Conservation (phyloP, 2,113 vertebrate species). For the Cololabis saira region DNA sequence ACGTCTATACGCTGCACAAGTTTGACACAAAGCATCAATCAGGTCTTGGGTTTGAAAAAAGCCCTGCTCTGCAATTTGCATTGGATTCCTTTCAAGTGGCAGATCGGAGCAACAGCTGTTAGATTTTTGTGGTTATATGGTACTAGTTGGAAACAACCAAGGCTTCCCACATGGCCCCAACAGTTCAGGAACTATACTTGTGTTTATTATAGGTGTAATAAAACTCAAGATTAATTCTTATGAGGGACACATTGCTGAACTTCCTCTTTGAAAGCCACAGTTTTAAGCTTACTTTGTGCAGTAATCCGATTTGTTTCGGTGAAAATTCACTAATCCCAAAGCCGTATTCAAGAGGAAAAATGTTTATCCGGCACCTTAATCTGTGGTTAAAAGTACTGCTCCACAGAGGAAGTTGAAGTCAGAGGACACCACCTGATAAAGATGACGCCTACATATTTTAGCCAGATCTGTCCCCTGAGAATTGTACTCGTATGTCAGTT, state of each 20-base stretch:
- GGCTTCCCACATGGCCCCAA: slow-evolving; percentile 57
- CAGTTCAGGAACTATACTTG: slow-evolving; percentile 36
- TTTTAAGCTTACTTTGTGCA: slow-evolving; percentile 36
- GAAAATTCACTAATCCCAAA: slow-evolving; percentile 7
- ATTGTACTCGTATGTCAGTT: too few relatives aligned
- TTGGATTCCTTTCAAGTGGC: slow-evolving; percentile 60
- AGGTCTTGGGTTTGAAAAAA: slow-evolving; percentile 36
- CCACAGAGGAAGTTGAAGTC: slow-evolving; percentile 7
- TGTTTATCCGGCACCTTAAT: slow-evolving; percentile 19
- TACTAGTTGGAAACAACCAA: slow-evolving; percentile 29
- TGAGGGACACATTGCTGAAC: slow-evolving; percentile 39
- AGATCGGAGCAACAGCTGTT: slow-evolving; percentile 57
- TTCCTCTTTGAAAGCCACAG: slow-evolving; percentile 34
- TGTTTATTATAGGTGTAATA: slow-evolving; percentile 68
- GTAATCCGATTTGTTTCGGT: slow-evolving; percentile 35
- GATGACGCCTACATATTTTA: too few relatives aligned
- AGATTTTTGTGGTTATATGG: slow-evolving; percentile 52
- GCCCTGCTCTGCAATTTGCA: slow-evolving; percentile 47
- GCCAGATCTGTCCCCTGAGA: too few relatives aligned
- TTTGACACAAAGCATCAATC: slow-evolving; percentile 62
- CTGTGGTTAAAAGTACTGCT: slow-evolving; percentile 40
- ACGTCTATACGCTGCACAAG: slow-evolving; percentile 35
- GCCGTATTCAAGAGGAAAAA: slow-evolving; percentile 16
- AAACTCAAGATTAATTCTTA: slow-evolving; percentile 41
- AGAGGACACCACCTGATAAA: neutral